These are phyloP conservation scores for Triplophysa tibetana DNA, from an alignment of 2,113 vertebrate species.

Conservation along the genomic window DNA sequence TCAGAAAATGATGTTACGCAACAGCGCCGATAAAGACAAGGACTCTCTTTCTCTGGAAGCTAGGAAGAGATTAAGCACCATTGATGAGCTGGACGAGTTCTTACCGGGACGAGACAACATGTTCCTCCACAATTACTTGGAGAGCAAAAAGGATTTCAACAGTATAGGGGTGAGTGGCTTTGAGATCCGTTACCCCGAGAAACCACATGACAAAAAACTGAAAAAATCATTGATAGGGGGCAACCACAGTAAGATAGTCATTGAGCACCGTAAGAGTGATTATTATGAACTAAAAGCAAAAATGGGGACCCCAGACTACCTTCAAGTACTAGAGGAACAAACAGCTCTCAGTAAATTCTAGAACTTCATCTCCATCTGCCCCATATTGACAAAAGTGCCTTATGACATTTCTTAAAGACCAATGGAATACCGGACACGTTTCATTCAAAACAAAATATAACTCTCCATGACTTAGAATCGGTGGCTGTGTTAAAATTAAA, in stretches of 20 bases:
- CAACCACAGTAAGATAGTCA: conserved; percentile 97
- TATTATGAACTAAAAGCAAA: conserved; percentile 99
- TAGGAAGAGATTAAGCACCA: conserved; percentile 96
- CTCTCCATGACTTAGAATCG: conserved; percentile 60
- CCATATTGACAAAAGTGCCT: conserved; percentile 96
- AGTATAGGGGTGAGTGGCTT: conserved; percentile 97
- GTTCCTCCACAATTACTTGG: conserved; percentile 95
- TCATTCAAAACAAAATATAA: conserved; percentile 62
- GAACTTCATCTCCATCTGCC: conserved; percentile 66
- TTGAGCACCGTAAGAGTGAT: conserved; percentile 96
- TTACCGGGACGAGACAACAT: conserved; percentile 92
- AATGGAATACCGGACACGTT: conserved; percentile 88
- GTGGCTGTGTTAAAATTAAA: conserved; percentile 67
- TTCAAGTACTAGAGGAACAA: conserved; percentile 98
- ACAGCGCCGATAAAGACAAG: conserved; percentile 86
- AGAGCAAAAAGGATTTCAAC: conserved; percentile 95
- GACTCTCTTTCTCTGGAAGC: conserved; percentile 85
- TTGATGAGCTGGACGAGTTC: conserved; percentile 96
- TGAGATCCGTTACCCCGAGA: conserved; percentile 96
- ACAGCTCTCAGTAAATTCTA: conserved; percentile 95
- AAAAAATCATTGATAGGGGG: conserved; percentile 97
- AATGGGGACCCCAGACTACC: conserved; percentile 96
- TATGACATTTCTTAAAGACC: conserved; percentile 90
- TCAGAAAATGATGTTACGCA: conserved; percentile 90
- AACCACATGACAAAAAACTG: conserved; percentile 92